A percentile compares a stretch with the other conserved stretches of the same genome.
Conservation (phyloP, 2,797 vertebrate species). For the Loriculus beryllinus region DNA sequence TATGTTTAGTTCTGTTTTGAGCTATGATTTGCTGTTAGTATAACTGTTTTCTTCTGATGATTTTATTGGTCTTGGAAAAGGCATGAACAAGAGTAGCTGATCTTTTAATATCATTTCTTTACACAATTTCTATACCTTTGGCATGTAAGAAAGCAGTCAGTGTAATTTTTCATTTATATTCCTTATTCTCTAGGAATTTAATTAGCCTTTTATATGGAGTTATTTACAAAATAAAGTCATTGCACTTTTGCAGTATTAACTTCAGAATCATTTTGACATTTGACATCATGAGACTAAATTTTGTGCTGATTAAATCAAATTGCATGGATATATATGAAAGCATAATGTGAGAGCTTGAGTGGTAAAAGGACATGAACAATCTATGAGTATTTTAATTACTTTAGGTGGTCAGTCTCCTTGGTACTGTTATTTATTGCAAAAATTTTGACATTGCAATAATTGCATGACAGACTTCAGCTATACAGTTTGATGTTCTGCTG, state of each 20-base stretch:
- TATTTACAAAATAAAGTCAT: constrained; percentile 9
- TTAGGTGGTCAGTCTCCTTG: not conserved
- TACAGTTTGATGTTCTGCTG: not conserved
- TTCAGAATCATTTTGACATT: not conserved
- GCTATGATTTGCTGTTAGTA: not conserved
- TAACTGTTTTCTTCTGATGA: not conserved
- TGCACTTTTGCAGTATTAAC: not conserved
- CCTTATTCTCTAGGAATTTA: not conserved
- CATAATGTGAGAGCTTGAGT: not conserved
- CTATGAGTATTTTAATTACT: not conserved
- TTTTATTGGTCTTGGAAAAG: not conserved
- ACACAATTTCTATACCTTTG: not conserved
- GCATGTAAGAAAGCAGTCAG: not conserved
- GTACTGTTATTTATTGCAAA: not conserved
- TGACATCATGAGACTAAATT: not conserved
- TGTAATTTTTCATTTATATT: not conserved
- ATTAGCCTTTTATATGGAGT: not conserved
- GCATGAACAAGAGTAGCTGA: not conserved
- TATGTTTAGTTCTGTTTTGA: not conserved
- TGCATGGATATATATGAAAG: not conserved
- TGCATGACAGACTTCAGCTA: not conserved
- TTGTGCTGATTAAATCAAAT: not conserved
- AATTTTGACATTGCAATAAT: not conserved
- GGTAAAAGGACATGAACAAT: not conserved
- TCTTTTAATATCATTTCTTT: not conserved